A percentile compares a stretch with the other conserved stretches of the same genome.
Conservation (phyloP, 2,888 invertebrate species). For the Lacanobia oleracea region DNA sequence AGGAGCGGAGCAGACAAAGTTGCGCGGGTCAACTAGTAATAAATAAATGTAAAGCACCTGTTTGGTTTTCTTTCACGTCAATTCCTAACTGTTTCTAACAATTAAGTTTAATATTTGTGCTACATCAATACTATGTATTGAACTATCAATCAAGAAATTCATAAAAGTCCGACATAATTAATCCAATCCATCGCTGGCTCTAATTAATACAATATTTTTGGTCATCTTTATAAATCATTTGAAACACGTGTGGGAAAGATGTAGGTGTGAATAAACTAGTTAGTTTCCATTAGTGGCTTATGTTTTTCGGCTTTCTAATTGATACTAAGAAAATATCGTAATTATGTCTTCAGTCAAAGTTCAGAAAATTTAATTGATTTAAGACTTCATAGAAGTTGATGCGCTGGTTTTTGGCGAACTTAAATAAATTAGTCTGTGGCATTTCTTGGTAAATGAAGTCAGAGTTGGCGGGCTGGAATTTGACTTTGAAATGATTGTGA, state of each 20-base stretch:
- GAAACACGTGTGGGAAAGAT: conserved; percentile 49
- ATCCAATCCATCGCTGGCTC: conserved; percentile 43
- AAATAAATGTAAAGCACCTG: conserved; percentile 6
- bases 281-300: conserved; percentile 24
- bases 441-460: conserved; percentile 20
- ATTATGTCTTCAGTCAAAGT: conserved; percentile 26
- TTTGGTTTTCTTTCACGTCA: conserved; percentile 27
- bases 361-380: conserved; percentile 1
- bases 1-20: too few species aligned
- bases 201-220: conserved; percentile 63
- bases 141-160: conserved; percentile 58
- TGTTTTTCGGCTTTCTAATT: conserved; percentile 46
- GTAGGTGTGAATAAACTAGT: conserved; percentile 57
- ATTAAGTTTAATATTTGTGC: conserved; percentile 34
- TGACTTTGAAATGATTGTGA: conserved; percentile 24
- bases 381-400: conserved; percentile 24
- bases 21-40: too few species aligned
- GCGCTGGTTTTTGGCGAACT: conserved; percentile 5
- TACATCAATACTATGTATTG: conserved; percentile 31
- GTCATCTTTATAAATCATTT: conserved; percentile 56
- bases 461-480: background rate
- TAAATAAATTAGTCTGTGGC: conserved; percentile 1
- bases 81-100: conserved; percentile 31
- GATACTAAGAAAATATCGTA: conserved; percentile 19
- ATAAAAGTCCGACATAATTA: conserved; percentile 62